Evolutionary conservation across 1,140 invertebrate genomes (phyloP).

Genomic region (Scaptodrosophila lebanonensis): DNA sequence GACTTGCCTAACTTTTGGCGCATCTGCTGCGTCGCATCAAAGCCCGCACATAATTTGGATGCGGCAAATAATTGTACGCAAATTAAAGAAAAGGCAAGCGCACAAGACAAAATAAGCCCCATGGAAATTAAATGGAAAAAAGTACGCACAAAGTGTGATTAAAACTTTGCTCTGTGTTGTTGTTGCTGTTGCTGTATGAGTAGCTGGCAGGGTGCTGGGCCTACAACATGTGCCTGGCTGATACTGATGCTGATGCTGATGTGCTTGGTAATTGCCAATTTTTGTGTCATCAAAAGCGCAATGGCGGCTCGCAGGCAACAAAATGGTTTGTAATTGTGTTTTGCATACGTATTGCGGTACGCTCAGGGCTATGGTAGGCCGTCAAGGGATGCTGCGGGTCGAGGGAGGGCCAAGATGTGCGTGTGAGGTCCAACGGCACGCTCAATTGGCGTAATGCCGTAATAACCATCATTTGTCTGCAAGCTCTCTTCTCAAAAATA

Average conservation of each 20-base stretch:
- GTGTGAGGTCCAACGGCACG: constrained; percentile 17
- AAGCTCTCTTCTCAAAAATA: constrained; percentile 48
- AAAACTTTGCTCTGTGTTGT: constrained; percentile 50
- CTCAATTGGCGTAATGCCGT: constrained; percentile 38
- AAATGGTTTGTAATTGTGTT: neutral
- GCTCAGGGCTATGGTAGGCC: neutral
- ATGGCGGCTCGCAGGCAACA: too few species aligned
- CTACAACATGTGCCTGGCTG: constrained; percentile 23
- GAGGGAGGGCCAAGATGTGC: constrained; percentile 2
- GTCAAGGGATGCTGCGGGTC: constrained; percentile 57
- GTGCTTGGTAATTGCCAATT: constrained; percentile 38
- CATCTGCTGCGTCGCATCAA: constrained; percentile 42
- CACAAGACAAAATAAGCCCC: constrained; percentile 2
- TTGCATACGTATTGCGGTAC: neutral
- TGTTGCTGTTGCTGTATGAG: constrained; percentile 1
- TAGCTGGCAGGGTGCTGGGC: neutral
- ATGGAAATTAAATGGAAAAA: constrained; percentile 58
- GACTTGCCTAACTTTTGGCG: constrained; percentile 29
- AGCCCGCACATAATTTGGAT: constrained; percentile 59
- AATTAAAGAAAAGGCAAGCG: constrained; percentile 52
- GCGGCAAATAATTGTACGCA: too few species aligned
- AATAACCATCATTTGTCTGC: constrained; percentile 17
- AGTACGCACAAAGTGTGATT: constrained; percentile 68
- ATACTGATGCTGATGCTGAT: too few species aligned
- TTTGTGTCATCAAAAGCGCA: neutral